These are phyloP conservation scores for Drosophila yakuba DNA, from an alignment of 1,140 invertebrate genomes.

Conservation along the genomic window DNA sequence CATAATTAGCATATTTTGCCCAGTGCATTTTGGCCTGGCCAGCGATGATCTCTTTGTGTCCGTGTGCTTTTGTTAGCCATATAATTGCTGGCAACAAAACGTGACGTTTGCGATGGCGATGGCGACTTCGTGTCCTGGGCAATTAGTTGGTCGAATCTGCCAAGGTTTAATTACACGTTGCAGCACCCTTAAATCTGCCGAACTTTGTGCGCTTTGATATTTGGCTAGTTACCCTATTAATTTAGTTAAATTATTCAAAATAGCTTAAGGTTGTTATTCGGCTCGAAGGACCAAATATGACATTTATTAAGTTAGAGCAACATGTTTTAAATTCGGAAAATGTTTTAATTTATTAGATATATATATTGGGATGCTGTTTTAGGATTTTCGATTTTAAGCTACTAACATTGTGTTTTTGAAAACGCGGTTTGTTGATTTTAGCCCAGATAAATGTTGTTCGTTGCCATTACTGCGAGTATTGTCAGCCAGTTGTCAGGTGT, in stretches of 20 bases:
- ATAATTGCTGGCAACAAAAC: constrained; percentile 21
- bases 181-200: not conserved
- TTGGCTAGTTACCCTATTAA: not conserved
- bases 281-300: no score
- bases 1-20: constrained; percentile 30
- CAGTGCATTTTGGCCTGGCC: constrained; percentile 5
- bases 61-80: constrained; percentile 7
- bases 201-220: not conserved
- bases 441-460: not conserved
- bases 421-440: not conserved
- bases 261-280: no score
- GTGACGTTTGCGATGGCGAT: not conserved
- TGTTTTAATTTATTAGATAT: no score
- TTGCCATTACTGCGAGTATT: constrained; percentile 15
- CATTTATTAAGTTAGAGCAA: no score
- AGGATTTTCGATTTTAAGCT: not conserved
- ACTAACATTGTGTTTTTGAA: not conserved
- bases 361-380: not conserved
- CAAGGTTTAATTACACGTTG: constrained; percentile 35
- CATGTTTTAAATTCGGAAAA: no score
- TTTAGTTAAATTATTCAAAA: not conserved
- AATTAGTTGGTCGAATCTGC: constrained; percentile 36
- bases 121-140: constrained; percentile 3
- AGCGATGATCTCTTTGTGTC: constrained; percentile 9
- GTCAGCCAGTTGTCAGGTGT: constrained; percentile 57